A percentile compares a stretch with the other conserved stretches of the same genome.
Evolutionary conservation across 2,797 vertebrate genomes (phyloP).

Genomic region (Diceros bicornis): DNA sequence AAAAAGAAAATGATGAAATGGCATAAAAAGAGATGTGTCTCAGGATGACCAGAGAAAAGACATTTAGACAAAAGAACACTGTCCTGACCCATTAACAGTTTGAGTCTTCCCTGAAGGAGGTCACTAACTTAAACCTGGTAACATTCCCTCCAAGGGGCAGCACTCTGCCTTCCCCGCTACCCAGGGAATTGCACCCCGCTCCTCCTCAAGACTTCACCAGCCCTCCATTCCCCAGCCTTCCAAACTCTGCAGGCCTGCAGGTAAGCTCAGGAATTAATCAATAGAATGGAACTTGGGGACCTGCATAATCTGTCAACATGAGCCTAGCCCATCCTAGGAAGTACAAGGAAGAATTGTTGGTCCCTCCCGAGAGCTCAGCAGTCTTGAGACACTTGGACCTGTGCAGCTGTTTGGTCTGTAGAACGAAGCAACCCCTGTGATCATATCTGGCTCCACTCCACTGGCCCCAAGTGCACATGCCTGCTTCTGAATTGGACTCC

Average conservation of each 20-base stretch:
- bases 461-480: neutral
- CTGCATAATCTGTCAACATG: neutral
- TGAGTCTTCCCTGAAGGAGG: neutral
- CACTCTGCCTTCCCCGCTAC: neutral
- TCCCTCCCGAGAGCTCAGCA: neutral
- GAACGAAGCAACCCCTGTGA: neutral
- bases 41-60: neutral
- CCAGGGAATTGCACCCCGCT: neutral
- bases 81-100: neutral
- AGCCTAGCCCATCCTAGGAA: neutral
- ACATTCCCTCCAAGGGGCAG: neutral
- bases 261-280: neutral
- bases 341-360: neutral
- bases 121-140: neutral
- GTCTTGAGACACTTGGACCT: neutral
- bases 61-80: neutral
- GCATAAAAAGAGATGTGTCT: neutral
- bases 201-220: neutral
- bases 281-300: neutral
- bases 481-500: neutral
- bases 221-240: neutral
- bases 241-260: neutral
- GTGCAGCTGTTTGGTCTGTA: neutral
- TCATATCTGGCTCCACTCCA: neutral
- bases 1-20: slow-evolving; percentile 32